Base-by-base conservation (phyloP, 2,888 invertebrate species). In the Amorpha juglandis region DNA sequence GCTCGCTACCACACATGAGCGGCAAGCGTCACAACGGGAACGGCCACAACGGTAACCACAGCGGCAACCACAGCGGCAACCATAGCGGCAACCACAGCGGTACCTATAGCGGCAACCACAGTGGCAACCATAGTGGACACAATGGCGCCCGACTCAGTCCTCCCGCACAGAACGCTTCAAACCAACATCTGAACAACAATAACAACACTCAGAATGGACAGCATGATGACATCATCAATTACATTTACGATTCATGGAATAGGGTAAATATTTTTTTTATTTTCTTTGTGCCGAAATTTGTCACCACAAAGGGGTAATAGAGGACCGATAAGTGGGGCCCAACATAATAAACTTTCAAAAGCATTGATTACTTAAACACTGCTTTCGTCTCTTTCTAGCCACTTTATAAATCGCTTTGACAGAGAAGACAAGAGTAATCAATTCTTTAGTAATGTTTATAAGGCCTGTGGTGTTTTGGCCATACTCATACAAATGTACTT, bases 211-310 rank as follows among this genome's bases (percentile, higher is more conserved):
- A 83, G 62, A 78, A 83, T 63, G 86, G 93, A 53, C 96, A 96
- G 74, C 97, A 97, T 76, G 97, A 97, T 81, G 97, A 97, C 86
- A 91, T 97, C 79, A 96, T 97, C 74, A 96, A 95, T 81, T 97
- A 96, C 81, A 96, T 97, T 74, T 95, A 95, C 82, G 97, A 97
- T 75, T 96, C 96, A 67, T 96, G 96, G 96, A 95, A 94, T 85
- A 95, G 95, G 93, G 95, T 95, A 42, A 14, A 21, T 53, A 33
- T 45, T 64, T 52, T 52, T 27, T 27, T 27, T 27, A 27, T 27
- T 27, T 4, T 27, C 1, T 27, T 27, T 27, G 27, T 27, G 4
- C 27, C 1, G 27, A 27, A 27, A 27, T 27, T 27, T 27, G 27
- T 27, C 27, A 3, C 27, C 27, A 27, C 27, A 27, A 27, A 27